phyloP scores from a whole-genome alignment of 2,888 invertebrate species.

The Tuta absoluta region DNA sequence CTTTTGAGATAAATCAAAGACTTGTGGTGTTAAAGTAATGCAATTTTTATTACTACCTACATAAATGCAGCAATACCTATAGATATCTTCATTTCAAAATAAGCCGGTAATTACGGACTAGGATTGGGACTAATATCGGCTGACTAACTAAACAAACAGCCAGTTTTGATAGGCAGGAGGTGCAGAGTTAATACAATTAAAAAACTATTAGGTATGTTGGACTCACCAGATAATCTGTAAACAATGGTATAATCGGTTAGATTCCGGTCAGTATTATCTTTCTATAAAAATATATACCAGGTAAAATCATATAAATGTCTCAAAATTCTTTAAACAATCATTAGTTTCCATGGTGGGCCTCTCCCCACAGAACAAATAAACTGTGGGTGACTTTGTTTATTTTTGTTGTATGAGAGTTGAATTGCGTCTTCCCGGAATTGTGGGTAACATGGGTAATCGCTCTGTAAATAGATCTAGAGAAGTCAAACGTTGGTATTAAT shows the following conservation, averaged over 20 bases:
- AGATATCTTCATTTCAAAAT: too few relatives aligned
- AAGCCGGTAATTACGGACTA: too few relatives aligned
- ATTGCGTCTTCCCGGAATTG: slow-evolving; percentile 71
- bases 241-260: too few relatives aligned
- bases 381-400: slow-evolving; percentile 70
- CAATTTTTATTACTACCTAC: too few relatives aligned
- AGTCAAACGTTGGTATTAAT: slow-evolving; percentile 32
- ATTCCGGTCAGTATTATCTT: neutral
- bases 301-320: slow-evolving; percentile 45
- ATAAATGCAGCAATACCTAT: too few relatives aligned
- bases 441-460: slow-evolving; percentile 67
- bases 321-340: slow-evolving; percentile 66
- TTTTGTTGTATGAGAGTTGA: slow-evolving; percentile 70
- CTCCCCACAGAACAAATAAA: slow-evolving; percentile 71
- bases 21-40: too few relatives aligned
- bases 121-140: too few relatives aligned
- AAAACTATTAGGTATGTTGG: too few relatives aligned
- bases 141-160: too few relatives aligned
- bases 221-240: too few relatives aligned
- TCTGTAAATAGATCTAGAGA: slow-evolving; percentile 59
- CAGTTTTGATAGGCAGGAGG: too few relatives aligned
- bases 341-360: slow-evolving; percentile 63
- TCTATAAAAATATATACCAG: slow-evolving; percentile 19
- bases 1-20: slow-evolving; percentile 45
- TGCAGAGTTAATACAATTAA: too few relatives aligned